These are phyloP conservation scores for Adoxophyes honmai DNA, from an alignment of 1,140 invertebrate species.

Conservation along the genomic window DNA sequence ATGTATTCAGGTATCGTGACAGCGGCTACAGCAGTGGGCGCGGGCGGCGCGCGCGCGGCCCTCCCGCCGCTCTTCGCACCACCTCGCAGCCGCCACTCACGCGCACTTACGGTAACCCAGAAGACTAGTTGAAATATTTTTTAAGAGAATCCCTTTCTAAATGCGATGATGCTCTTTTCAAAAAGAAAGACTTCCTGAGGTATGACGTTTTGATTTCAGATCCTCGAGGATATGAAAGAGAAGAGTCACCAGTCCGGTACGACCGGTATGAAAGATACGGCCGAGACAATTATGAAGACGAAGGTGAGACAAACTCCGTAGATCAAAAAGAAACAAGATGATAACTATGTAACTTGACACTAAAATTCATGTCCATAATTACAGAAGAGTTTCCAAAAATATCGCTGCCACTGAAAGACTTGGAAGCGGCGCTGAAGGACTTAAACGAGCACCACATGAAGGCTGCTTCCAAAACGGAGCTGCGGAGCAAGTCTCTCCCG, in stretches of 20 bases:
- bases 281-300: slow-evolving; percentile 41
- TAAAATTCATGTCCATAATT: slow-evolving; percentile 16
- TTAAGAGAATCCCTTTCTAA: no score
- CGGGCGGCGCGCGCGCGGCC: slow-evolving; percentile 23
- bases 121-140: no score
- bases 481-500: slow-evolving; percentile 54
- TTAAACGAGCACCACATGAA: slow-evolving; percentile 54
- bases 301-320: slow-evolving; percentile 29
- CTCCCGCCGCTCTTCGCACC: slow-evolving; percentile 27
- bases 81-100: slow-evolving; percentile 49
- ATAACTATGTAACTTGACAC: no score
- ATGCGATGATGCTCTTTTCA: no score
- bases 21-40: slow-evolving; percentile 57
- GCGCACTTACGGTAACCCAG: slow-evolving; percentile 18
- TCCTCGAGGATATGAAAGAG: slow-evolving; percentile 40
- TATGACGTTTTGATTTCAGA: slow-evolving; percentile 24
- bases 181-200: neutral
- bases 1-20: slow-evolving; percentile 62
- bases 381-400: slow-evolving; percentile 64
- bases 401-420: slow-evolving; percentile 59
- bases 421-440: slow-evolving; percentile 59
- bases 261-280: slow-evolving; percentile 44
- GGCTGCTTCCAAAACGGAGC: slow-evolving; percentile 36
- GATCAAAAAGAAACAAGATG: no score
- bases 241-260: slow-evolving; percentile 46